phyloP scores from a whole-genome alignment of 2,888 invertebrate genomes.

The Rhodophaea formosa region DNA sequence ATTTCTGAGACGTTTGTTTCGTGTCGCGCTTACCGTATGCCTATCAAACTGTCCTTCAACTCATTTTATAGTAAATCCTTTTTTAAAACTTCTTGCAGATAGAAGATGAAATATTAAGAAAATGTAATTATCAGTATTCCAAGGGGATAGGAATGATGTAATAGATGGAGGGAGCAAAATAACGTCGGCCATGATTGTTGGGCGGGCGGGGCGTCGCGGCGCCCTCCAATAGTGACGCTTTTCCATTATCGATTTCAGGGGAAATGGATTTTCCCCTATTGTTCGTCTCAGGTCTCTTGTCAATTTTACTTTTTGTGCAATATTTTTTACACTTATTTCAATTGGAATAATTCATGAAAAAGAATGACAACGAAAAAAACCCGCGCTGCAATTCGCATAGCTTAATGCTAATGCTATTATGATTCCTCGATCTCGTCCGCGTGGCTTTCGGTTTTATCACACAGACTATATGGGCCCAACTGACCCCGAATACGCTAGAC shows the following conservation, averaged over 20 bases:
- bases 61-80: not conserved
- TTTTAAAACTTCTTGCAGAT: not conserved
- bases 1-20: constrained; percentile 34
- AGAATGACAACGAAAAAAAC: no score
- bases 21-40: constrained; percentile 52
- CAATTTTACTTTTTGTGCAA: not conserved
- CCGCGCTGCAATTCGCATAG: no score
- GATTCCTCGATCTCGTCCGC: no score
- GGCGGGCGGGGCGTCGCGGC: constrained; percentile 58
- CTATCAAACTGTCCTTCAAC: constrained; percentile 17
- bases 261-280: constrained; percentile 53
- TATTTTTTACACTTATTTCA: no score
- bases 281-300: constrained; percentile 24
- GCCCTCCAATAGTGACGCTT: constrained; percentile 60
- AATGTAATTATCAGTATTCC: constrained; percentile 5
- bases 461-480: no score
- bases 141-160: constrained; percentile 3
- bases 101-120: not conserved
- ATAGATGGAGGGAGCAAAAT: constrained; percentile 11
- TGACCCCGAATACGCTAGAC: no score
- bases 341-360: no score
- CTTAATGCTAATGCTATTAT: no score
- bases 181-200: constrained; percentile 63
- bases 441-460: no score
- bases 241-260: constrained; percentile 65